phyloP scores from a whole-genome alignment of 2,113 vertebrate species.

The Alces alces region DNA sequence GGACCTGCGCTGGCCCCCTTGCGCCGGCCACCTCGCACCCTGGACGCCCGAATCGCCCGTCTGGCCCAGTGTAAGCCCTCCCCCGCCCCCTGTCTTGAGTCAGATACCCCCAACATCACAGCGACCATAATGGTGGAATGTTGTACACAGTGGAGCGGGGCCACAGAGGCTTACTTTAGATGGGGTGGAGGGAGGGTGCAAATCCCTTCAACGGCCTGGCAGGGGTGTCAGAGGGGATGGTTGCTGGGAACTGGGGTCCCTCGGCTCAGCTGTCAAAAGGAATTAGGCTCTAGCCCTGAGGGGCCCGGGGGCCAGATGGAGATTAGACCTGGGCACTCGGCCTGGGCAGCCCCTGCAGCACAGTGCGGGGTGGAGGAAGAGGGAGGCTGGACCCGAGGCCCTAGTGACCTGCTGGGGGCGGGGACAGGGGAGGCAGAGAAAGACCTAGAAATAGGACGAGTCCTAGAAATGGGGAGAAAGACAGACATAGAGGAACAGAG shows the following conservation, averaged over 20 bases:
- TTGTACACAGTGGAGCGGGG: background rate
- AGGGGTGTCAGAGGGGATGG: background rate
- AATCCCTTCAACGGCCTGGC: background rate
- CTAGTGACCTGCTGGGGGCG: background rate
- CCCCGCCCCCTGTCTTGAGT: fast-evolving
- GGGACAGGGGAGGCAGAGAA: background rate
- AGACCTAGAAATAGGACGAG: background rate
- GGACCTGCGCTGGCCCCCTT: slow-evolving; percentile 43
- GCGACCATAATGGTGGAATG: background rate
- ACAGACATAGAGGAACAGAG: background rate
- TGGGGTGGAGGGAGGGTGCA: background rate
- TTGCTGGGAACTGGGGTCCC: slow-evolving; percentile 9
- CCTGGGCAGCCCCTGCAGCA: background rate
- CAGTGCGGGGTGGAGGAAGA: background rate
- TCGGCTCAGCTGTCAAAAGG: slow-evolving; percentile 42
- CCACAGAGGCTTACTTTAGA: background rate
- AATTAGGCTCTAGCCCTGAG: slow-evolving; percentile 39
- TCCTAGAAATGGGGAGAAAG: background rate
- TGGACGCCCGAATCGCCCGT: slow-evolving; percentile 64
- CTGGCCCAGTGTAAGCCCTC: slow-evolving; percentile 71
- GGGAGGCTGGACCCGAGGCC: background rate
- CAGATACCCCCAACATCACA: background rate
- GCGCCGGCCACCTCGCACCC: slow-evolving; percentile 61
- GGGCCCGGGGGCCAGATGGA: slow-evolving; percentile 43
- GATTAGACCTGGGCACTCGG: slow-evolving; percentile 31